Evolutionary conservation across 1,140 invertebrate species (phyloP).

Genomic region (Portunus trituberculatus): DNA sequence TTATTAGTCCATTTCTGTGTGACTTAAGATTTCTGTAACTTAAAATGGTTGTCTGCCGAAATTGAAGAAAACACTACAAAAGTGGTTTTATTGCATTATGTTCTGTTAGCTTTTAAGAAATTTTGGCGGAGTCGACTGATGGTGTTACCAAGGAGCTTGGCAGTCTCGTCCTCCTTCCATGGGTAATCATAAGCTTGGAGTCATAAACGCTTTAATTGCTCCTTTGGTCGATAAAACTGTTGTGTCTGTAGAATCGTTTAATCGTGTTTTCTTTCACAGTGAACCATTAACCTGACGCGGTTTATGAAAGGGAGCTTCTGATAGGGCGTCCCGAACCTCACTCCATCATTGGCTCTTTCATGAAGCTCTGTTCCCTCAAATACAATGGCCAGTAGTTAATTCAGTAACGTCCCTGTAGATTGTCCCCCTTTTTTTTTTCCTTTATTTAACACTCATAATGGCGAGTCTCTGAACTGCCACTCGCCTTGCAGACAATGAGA

Average conservation of each 20-base stretch:
- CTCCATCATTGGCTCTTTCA: not conserved
- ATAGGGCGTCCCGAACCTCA: not conserved
- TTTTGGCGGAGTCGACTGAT: not conserved
- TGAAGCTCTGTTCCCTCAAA: not conserved
- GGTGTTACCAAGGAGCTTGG: not conserved
- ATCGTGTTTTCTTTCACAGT: slow-evolving; percentile 13
- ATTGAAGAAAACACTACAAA: too few relatives aligned
- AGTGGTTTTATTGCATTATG: not conserved
- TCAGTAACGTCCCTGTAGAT: not conserved
- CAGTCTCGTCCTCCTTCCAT: not conserved
- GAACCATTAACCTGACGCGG: not conserved
- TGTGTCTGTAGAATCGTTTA: slow-evolving; percentile 13
- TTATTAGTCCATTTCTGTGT: too few relatives aligned
- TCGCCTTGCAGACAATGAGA: not conserved
- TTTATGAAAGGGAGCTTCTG: not conserved
- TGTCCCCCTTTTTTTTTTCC: not conserved
- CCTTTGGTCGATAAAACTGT: not conserved
- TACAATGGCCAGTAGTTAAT: not conserved
- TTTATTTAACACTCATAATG: not conserved
- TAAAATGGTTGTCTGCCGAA: too few relatives aligned
- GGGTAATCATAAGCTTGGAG: not conserved
- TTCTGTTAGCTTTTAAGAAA: not conserved
- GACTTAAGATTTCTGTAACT: too few relatives aligned
- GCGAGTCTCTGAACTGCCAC: not conserved
- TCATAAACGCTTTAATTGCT: not conserved